These are phyloP conservation scores for Propsilocerus akamusi DNA, from an alignment of 1,140 invertebrate species.

Conservation along the genomic window DNA sequence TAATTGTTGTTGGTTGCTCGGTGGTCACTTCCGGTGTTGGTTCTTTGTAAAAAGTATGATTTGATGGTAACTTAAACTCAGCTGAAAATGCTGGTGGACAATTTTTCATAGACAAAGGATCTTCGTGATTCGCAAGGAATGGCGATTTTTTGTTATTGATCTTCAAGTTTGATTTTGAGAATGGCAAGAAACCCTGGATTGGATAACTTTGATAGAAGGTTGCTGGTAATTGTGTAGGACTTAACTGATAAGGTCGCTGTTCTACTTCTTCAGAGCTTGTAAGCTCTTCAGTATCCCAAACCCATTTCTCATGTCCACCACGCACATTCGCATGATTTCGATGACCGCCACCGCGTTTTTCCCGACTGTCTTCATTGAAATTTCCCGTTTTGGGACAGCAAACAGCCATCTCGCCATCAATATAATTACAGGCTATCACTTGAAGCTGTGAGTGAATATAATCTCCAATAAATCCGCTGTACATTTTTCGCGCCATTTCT, in stretches of 20 bases:
- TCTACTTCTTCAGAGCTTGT: no score
- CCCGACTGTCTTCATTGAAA: no score
- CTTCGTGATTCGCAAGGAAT: constrained; percentile 5
- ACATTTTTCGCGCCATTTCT: background rate
- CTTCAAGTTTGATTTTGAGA: background rate
- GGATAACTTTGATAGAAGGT: background rate
- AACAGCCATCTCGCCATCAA: background rate
- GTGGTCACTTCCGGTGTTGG: background rate
- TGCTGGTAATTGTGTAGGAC: no score
- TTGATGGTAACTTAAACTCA: constrained; percentile 3
- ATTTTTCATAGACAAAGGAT: constrained; percentile 6
- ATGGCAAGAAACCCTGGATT: background rate
- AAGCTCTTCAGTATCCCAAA: no score
- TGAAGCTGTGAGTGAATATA: background rate
- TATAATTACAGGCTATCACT: background rate
- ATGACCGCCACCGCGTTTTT: no score
- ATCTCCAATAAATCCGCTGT: background rate
- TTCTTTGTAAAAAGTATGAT: constrained; percentile 6
- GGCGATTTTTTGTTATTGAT: background rate
- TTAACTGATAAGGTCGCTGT: no score
- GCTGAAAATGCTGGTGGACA: constrained; percentile 5
- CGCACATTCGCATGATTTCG: no score
- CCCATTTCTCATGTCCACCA: no score
- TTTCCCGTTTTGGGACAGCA: constrained; percentile 1
- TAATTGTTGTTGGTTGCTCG: constrained; percentile 12